Conservation (phyloP, 2,797 vertebrate genomes). For the Labeo calbasu region DNA sequence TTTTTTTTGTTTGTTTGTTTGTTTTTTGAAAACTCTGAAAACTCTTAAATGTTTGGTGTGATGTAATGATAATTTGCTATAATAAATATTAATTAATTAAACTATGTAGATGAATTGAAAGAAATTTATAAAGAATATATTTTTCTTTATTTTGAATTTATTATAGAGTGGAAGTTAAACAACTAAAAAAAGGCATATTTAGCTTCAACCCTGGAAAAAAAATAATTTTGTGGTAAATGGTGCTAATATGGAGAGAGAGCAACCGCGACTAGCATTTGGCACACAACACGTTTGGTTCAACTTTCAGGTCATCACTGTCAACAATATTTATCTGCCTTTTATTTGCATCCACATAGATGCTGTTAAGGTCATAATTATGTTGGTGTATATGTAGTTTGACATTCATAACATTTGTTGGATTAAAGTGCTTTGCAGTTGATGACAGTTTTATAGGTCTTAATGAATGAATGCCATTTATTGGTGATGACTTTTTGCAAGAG, state of each 20-base stretch:
- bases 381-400: neutral
- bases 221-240: constrained; percentile 25
- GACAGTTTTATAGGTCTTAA: constrained; percentile 14
- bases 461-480: constrained; percentile 26
- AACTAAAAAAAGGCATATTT: neutral
- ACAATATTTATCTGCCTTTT: constrained; percentile 2
- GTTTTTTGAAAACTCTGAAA: too few species aligned
- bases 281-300: neutral
- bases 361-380: neutral
- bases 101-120: neutral
- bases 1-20: too few species aligned
- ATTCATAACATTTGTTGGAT: neutral
- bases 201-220: neutral
- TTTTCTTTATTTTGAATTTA: neutral
- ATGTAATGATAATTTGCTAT: too few species aligned
- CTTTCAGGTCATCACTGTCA: constrained; percentile 22
- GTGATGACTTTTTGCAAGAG: constrained; percentile 13
- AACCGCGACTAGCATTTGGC: neutral
- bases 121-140: neutral
- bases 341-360: constrained; percentile 3
- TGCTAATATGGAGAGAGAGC: constrained; percentile 24
- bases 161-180: neutral
- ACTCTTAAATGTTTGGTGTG: neutral
- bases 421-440: constrained; percentile 1
- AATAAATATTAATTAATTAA: neutral